A percentile compares a stretch with the other conserved stretches of the same genome.
Evolutionary conservation across 2,797 vertebrate genomes (phyloP).

Genomic region (Meda fulgida): DNA sequence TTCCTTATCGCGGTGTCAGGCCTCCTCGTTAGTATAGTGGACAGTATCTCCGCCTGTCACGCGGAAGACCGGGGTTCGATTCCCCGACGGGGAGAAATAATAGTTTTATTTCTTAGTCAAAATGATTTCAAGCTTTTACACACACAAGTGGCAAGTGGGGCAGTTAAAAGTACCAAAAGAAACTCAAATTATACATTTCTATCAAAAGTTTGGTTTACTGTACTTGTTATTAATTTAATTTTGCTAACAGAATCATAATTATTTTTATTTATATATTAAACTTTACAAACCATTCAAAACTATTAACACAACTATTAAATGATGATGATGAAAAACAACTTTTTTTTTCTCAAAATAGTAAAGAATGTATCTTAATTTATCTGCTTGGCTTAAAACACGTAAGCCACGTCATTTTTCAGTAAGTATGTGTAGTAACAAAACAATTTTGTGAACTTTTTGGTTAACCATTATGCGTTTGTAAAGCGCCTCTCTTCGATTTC

Average conservation of each 20-base stretch:
- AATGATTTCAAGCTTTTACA: too few relatives aligned
- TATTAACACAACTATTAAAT: too few relatives aligned
- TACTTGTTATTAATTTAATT: too few relatives aligned
- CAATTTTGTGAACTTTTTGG: background rate
- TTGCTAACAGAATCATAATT: background rate
- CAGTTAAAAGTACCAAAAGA: background rate
- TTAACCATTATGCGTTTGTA: too few relatives aligned
- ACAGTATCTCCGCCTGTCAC: slow-evolving; percentile 36
- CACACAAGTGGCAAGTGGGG: too few relatives aligned
- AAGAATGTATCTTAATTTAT: background rate
- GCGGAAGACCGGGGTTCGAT: slow-evolving; percentile 30
- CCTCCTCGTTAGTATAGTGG: slow-evolving; percentile 31
- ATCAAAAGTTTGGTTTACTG: too few relatives aligned
- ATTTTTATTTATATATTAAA: background rate
- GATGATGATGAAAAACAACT: background rate
- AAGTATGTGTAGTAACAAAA: too few relatives aligned
- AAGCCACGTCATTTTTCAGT: too few relatives aligned
- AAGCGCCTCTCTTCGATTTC: too few relatives aligned
- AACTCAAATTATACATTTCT: background rate
- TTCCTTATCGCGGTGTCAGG: fast-evolving
- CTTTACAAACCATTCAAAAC: background rate
- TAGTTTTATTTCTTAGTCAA: background rate
- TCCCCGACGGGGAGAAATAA: background rate
- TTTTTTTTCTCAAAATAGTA: too few relatives aligned
- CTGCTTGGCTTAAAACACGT: background rate